A percentile compares a stretch with the other conserved stretches of the same genome.
Conservation (phyloP, 2,888 invertebrate species). For the Empis stercorea region DNA sequence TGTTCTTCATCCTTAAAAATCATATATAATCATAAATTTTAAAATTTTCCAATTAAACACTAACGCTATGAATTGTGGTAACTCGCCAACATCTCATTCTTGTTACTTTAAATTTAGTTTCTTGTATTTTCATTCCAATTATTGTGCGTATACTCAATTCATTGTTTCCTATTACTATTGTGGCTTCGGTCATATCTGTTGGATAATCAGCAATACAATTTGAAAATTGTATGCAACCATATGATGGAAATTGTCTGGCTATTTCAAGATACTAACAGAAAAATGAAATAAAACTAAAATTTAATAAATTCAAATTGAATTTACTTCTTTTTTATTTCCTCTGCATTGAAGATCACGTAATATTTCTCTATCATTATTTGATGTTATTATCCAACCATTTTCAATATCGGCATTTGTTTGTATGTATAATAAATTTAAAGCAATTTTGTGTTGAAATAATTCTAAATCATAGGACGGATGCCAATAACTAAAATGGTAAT, state of each 20-base stretch:
- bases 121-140: conserved; percentile 50
- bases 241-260: conserved; percentile 71
- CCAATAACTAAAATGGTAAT: conserved; percentile 82
- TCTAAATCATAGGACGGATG: conserved; percentile 71
- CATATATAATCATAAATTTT: no score
- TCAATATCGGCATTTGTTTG: conserved; percentile 81
- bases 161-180: conserved; percentile 73
- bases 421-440: conserved; percentile 73
- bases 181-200: conserved; percentile 45
- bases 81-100: conserved; percentile 97
- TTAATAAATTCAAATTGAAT: not conserved
- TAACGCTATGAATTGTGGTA: conserved; percentile 65
- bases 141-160: conserved; percentile 64
- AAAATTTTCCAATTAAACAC: conserved; percentile 16
- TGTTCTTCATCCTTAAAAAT: no score
- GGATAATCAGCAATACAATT: conserved; percentile 69
- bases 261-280: conserved; percentile 66
- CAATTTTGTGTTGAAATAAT: conserved; percentile 66
- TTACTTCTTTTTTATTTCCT: conserved; percentile 73
- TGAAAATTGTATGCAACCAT: conserved; percentile 75
- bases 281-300: conserved; percentile 12
- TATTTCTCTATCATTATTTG: conserved; percentile 53
- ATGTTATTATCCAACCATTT: conserved; percentile 69
- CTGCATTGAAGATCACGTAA: conserved; percentile 58
- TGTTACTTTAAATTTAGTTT: conserved; percentile 84